These are phyloP conservation scores for Polypterus senegalus DNA, from an alignment of 2,113 vertebrate genomes.

Conservation along the genomic window DNA sequence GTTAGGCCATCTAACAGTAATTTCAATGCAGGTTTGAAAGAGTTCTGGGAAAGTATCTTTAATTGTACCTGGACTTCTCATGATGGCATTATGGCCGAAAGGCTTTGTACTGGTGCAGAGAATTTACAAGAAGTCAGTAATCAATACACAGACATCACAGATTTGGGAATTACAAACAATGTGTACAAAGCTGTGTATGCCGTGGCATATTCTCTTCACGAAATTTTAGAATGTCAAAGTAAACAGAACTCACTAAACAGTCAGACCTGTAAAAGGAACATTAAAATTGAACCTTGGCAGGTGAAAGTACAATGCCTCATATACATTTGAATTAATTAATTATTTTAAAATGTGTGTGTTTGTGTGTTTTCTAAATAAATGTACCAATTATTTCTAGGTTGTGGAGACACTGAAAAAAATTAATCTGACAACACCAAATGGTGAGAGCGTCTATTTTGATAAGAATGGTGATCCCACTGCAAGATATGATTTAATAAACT, in stretches of 20 bases:
- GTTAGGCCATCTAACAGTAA: neutral
- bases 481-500: slow-evolving; percentile 4
- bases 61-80: neutral
- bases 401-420: no score
- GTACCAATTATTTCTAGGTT: neutral
- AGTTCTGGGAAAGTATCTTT: slow-evolving; percentile 3
- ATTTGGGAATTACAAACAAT: neutral
- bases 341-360: neutral
- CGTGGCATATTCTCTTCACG: neutral
- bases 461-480: neutral
- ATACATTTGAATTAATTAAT: neutral
- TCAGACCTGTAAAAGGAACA: neutral
- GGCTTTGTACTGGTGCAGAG: neutral
- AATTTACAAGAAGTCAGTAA: neutral
- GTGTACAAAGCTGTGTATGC: slow-evolving; percentile 5
- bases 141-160: slow-evolving; percentile 1
- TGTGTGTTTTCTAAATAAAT: slow-evolving; percentile 1
- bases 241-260: neutral
- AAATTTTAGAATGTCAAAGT: neutral
- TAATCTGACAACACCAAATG: no score
- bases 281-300: slow-evolving; percentile 1
- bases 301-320: neutral
- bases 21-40: neutral
- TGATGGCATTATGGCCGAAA: neutral
- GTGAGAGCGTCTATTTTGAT: no score